These are phyloP conservation scores for Cacajao melanocephalus DNA, from an alignment of 2,797 vertebrate species.

Conservation along the genomic window DNA sequence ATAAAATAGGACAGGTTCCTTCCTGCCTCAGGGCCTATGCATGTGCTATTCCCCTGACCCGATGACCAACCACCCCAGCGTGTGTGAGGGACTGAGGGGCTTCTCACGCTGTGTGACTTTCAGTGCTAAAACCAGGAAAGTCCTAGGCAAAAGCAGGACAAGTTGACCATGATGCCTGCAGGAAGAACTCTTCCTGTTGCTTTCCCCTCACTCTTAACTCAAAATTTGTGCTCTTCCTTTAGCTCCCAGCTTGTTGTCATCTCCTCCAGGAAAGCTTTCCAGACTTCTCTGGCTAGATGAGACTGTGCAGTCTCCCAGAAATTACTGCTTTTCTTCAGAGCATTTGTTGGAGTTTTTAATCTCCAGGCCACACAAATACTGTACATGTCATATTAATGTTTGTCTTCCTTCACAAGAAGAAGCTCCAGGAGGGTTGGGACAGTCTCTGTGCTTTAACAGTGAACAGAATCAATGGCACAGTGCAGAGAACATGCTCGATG, in stretches of 20 bases:
- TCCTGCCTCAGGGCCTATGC: not conserved
- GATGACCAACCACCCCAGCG: rapidly evolving
- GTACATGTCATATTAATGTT: not conserved
- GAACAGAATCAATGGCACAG: not conserved
- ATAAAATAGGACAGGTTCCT: not conserved
- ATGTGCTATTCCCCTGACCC: not conserved
- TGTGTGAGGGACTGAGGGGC: not conserved
- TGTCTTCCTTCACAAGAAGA: not conserved
- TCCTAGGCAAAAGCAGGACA: not conserved
- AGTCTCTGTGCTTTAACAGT: not conserved
- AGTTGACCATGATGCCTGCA: rapidly evolving
- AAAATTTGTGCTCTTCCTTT: not conserved
- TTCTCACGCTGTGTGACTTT: not conserved
- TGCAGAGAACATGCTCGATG: not conserved
- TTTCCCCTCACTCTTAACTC: not conserved
- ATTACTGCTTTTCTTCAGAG: not conserved
- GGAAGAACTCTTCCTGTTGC: not conserved
- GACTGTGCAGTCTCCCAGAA: not conserved
- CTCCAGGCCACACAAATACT: not conserved
- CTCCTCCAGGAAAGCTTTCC: not conserved
- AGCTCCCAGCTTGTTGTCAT: not conserved
- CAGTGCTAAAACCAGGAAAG: not conserved
- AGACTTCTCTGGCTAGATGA: not conserved
- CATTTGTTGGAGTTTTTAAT: not conserved
- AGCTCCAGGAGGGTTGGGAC: not conserved